Evolutionary conservation across 2,797 vertebrate species (phyloP), one percentile per base, ranked within the genome.

Genomic region (Alcedo atthis): DNA sequence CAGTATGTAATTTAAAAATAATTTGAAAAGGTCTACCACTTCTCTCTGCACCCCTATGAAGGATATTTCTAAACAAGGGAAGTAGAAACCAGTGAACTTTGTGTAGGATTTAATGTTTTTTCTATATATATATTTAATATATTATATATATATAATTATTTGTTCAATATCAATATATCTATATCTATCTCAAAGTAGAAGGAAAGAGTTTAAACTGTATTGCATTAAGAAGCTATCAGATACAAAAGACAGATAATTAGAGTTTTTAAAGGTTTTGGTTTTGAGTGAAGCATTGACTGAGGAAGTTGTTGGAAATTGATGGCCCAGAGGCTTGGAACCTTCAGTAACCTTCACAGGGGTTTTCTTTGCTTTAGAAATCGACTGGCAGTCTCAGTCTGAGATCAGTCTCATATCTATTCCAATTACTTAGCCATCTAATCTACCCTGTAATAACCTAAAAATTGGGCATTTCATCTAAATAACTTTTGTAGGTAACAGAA

Each of bases 1-100:
- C 73, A 94, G 67, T 82, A 76, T 74, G 92, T 94, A 81, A 94
- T 96, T 94, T 91, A 95, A 84, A 94, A 96, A 89, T 94, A 0
- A 79, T 87, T 92, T 94, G 69, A 80, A 95, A 95, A 92, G 68
- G n/a, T 77, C 54, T 76, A 25, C 61, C 28, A 40, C 32, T 90
- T 95, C 68, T 89, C 80, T 85, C 78, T 84, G 45, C 17, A 86
- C 12, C 32, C 25, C 24, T 67, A 30, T 16, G 51, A 85, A 81
- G 57, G 33, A 77, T 28, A 82, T 45, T 25, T 51, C 54, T 48
- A 77, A 66, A 81, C 22, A 45, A 93, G 74, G 49, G 49, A 63
- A 69, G 77, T 15, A 48, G 46, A 86, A 74, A 54, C 32, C 21
- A 67, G 28, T 30, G 81, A 91, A 81, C 4, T 24, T 28, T 55